A percentile compares a stretch with the other conserved stretches of the same genome.
Conservation (phyloP, 2,888 invertebrate genomes). For the Ectemnius lituratus region DNA sequence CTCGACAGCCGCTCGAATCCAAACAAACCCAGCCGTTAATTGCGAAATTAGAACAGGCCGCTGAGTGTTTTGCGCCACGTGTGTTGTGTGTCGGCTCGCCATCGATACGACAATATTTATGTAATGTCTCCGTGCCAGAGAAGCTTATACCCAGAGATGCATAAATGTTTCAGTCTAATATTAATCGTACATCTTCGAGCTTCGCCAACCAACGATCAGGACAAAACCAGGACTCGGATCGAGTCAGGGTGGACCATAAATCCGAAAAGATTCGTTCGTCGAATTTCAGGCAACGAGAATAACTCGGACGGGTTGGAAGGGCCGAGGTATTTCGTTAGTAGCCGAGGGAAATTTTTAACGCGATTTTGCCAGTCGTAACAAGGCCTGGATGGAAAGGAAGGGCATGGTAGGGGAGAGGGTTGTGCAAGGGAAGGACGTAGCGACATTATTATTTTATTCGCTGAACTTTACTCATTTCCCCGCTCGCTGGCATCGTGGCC, state of each 20-base stretch:
- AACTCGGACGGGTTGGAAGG: not conserved
- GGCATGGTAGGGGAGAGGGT: no score
- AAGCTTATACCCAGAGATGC: no score
- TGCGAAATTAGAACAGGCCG: no score
- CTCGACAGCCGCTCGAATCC: slow-evolving; percentile 48
- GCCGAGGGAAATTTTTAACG: slow-evolving; percentile 19
- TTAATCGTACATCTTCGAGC: not conserved
- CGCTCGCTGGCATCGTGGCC: slow-evolving; percentile 52
- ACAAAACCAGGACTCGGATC: slow-evolving; percentile 8
- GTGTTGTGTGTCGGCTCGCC: no score
- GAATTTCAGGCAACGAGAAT: slow-evolving; percentile 1
- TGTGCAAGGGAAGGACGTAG: slow-evolving; percentile 25
- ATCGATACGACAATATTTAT: no score
- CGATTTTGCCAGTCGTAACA: slow-evolving; percentile 7
- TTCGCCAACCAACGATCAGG: no score
- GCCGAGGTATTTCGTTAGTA: slow-evolving; percentile 11
- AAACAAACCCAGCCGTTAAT: slow-evolving; percentile 39
- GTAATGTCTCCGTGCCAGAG: no score
- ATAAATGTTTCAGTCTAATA: no score
- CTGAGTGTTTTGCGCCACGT: no score
- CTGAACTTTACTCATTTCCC: slow-evolving; percentile 44
- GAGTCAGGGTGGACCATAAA: not conserved
- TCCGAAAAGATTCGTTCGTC: not conserved
- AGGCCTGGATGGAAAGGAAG: not conserved
- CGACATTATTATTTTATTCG: slow-evolving; percentile 52